These are phyloP conservation scores for Sturmia bella DNA, from an alignment of 2,888 invertebrate genomes.

Conservation along the genomic window DNA sequence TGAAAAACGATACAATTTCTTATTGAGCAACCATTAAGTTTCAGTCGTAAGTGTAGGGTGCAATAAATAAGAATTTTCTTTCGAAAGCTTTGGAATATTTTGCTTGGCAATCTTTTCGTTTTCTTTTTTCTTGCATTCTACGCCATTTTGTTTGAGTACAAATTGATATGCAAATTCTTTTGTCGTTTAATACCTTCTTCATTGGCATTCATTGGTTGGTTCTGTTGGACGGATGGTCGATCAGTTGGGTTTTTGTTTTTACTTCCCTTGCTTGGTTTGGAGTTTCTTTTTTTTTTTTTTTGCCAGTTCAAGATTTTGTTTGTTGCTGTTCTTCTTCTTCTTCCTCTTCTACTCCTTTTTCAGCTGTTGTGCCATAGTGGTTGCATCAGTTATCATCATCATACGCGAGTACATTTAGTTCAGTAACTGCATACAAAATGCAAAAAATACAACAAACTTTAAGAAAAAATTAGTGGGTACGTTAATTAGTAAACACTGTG, in stretches of 20 bases:
- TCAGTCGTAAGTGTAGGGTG: constrained; percentile 17
- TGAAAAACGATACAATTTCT: too few relatives aligned
- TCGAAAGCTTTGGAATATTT: constrained; percentile 28
- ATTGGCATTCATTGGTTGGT: constrained; percentile 65
- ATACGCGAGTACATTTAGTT: constrained; percentile 64
- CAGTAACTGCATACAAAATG: constrained; percentile 31
- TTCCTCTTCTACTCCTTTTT: background rate
- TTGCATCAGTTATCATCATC: constrained; percentile 67
- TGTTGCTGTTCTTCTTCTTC: constrained; percentile 20
- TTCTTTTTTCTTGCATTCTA: constrained; percentile 58
- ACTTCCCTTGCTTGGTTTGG: background rate
- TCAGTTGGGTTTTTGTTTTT: constrained; percentile 33
- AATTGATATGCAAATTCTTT: constrained; percentile 72
- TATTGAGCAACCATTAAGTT: background rate
- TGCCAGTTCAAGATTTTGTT: constrained; percentile 48
- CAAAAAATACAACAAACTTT: constrained; percentile 8
- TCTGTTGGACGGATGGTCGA: constrained; percentile 50
- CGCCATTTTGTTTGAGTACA: constrained; percentile 71
- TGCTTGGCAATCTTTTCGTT: constrained; percentile 32
- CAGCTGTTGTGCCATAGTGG: constrained; percentile 29
- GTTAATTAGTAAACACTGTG: constrained; percentile 71
- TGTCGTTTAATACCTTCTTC: constrained; percentile 66
- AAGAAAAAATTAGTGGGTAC: constrained; percentile 69
- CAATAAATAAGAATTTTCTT: background rate
- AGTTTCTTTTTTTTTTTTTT: background rate